Conservation (phyloP, 2,797 vertebrate species). For the Thalassophryne amazonica region DNA sequence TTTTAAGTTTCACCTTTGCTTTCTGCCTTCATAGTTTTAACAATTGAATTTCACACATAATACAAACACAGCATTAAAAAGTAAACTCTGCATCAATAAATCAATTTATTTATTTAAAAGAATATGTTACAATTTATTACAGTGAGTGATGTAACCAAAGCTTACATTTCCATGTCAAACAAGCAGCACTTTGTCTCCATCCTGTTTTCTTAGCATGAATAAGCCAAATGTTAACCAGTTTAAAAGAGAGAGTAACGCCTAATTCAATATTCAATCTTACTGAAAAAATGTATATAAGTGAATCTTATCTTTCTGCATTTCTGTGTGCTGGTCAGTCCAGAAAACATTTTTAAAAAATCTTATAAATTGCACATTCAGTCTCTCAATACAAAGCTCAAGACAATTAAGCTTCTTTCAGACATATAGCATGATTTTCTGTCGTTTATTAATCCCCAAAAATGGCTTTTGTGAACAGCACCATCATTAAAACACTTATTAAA, state of each 20-base stretch:
- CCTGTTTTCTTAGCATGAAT: constrained; percentile 16
- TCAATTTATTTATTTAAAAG: constrained; percentile 98
- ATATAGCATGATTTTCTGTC: constrained; percentile 15
- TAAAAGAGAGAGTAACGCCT: constrained; percentile 48
- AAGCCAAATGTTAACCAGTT: constrained; percentile 58
- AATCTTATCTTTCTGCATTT: constrained; percentile 13
- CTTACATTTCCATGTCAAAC: constrained; percentile 55
- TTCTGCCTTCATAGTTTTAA: neutral
- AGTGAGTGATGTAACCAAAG: constrained; percentile 85
- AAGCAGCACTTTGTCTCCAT: constrained; percentile 28
- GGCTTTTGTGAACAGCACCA: constrained; percentile 21
- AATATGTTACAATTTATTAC: constrained; percentile 98
- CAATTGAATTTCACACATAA: neutral
- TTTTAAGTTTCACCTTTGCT: neutral
- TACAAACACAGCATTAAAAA: neutral
- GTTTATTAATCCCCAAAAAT: constrained; percentile 39
- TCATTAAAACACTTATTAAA: constrained; percentile 1
- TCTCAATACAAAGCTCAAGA: constrained; percentile 34
- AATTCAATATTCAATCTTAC: constrained; percentile 47
- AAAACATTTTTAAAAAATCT: constrained; percentile 43
- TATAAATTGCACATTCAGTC: constrained; percentile 28
- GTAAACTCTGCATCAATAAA: constrained; percentile 85
- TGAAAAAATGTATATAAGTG: constrained; percentile 81
- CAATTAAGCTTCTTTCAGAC: constrained; percentile 36
- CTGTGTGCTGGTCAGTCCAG: too few species aligned